A percentile compares a stretch with the other conserved stretches of the same genome.
Conservation (phyloP, 2,888 invertebrate genomes). For the Pharmacophagus antenor region DNA sequence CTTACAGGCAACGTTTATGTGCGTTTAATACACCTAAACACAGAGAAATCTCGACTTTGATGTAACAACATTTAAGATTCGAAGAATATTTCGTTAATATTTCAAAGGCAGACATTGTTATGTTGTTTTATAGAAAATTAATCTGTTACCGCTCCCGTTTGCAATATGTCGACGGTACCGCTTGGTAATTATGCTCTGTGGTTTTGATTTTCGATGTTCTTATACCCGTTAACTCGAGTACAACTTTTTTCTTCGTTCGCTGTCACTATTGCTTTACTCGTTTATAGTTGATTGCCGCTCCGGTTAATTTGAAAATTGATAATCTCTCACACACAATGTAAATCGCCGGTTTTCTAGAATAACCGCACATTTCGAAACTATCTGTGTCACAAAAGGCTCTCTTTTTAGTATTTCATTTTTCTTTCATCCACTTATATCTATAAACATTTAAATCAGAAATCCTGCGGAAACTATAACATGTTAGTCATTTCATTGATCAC, state of each 20-base stretch:
- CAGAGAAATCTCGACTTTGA: background rate
- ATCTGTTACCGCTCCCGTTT: constrained; percentile 45
- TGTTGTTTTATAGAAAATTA: constrained; percentile 38
- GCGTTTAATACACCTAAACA: background rate
- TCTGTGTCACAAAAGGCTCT: no score
- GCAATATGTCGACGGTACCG: constrained; percentile 45
- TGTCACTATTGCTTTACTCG: background rate
- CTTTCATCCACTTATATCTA: no score
- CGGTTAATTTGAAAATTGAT: background rate
- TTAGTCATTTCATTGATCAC: no score
- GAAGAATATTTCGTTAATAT: background rate
- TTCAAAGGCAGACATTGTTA: constrained; percentile 20
- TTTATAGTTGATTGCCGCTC: background rate
- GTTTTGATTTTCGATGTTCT: constrained; percentile 26
- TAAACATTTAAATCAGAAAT: no score
- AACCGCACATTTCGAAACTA: no score
- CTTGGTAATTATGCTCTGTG: constrained; percentile 15
- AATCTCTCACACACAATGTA: no score
- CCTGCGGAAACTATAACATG: no score
- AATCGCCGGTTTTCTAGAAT: no score
- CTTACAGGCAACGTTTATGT: constrained; percentile 11
- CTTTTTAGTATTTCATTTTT: no score
- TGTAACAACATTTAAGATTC: background rate
- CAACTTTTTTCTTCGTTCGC: background rate
- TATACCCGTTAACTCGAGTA: constrained; percentile 12